Conservation (phyloP, 2,888 invertebrate species). For the Eilema sororculum region DNA sequence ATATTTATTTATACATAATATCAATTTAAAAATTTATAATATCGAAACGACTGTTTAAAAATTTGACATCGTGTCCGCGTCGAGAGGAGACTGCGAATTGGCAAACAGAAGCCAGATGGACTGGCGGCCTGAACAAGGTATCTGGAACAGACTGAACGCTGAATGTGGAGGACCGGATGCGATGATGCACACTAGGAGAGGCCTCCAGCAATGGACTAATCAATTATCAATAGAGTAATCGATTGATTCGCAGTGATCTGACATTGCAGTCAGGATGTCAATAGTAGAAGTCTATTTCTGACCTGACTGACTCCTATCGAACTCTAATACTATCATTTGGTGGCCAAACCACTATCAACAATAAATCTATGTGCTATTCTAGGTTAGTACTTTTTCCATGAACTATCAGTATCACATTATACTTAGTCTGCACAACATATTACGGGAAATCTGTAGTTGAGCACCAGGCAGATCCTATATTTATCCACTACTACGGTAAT, state of each 20-base stretch:
- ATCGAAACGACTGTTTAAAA: background rate
- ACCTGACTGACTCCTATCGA: background rate
- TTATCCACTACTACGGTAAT: conserved; percentile 2
- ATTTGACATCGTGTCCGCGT: background rate
- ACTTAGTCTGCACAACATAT: background rate
- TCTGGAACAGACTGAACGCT: no score
- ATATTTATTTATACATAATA: no score
- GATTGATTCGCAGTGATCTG: no score
- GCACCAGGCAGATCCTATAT: background rate
- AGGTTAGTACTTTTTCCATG: background rate
- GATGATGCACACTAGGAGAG: background rate
- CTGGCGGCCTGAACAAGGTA: no score
- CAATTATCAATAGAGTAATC: no score
- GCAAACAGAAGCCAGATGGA: background rate
- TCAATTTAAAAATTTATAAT: background rate
- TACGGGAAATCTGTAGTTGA: background rate
- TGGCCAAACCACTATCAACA: background rate
- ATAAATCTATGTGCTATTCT: background rate
- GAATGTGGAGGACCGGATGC: no score
- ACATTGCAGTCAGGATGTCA: no score
- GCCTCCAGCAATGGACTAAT: background rate
- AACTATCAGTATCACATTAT: no score
- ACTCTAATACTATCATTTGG: background rate
- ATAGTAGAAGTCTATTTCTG: background rate
- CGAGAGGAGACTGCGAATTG: background rate